Evolutionary conservation across 2,113 vertebrate genomes (phyloP).

Genomic region (Sakesphorus luctuosus): DNA sequence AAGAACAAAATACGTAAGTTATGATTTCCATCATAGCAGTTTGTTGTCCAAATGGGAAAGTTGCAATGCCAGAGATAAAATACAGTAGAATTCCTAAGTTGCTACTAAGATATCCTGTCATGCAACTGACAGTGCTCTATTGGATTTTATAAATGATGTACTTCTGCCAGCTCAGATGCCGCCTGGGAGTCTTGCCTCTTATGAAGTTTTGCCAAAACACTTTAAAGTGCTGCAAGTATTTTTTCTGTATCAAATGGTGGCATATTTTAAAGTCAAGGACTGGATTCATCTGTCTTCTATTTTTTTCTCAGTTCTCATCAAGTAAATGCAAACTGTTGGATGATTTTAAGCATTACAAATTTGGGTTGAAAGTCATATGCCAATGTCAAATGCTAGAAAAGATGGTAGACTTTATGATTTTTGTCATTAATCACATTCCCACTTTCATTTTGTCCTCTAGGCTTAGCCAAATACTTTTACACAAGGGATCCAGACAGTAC

Average conservation of each 20-base stretch:
- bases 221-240: background rate
- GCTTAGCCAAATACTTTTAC: background rate
- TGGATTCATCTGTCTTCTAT: background rate
- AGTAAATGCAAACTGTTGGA: background rate
- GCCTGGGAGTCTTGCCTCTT: background rate
- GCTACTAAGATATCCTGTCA: background rate
- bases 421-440: background rate
- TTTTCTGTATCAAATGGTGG: background rate
- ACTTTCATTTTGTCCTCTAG: background rate
- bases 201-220: background rate
- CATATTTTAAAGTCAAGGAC: background rate
- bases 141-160: background rate
- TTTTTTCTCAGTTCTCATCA: background rate
- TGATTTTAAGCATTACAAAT: background rate
- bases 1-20: background rate
- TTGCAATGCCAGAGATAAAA: background rate
- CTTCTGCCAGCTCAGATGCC: background rate
- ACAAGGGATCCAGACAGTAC: background rate
- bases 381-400: background rate
- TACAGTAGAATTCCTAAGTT: background rate
- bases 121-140: background rate
- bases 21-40: background rate
- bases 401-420: background rate
- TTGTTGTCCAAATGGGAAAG: slow-evolving; percentile 1
- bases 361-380: background rate